Evolutionary conservation across 1,140 invertebrate genomes (phyloP).

Genomic region (Solen grandis): DNA sequence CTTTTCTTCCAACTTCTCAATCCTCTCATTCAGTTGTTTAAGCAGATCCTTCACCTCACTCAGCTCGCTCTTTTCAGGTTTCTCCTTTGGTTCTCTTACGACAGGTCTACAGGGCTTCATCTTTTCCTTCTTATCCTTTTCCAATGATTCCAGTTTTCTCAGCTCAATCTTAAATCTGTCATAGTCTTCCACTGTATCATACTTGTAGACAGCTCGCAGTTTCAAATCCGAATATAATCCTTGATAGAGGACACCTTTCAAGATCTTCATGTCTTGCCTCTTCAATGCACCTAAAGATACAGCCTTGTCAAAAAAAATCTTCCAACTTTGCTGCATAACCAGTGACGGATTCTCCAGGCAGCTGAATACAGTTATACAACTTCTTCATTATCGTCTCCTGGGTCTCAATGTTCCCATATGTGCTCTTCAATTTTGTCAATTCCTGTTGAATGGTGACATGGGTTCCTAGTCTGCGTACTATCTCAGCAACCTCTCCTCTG

Average conservation of each 20-base stretch:
- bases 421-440: constrained; percentile 6
- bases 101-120: not conserved
- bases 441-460: not conserved
- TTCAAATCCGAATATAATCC: not conserved
- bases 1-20: constrained; percentile 1
- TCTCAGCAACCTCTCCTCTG: not conserved
- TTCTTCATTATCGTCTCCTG: not conserved
- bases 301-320: constrained; percentile 17
- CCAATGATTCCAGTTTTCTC: too few relatives aligned
- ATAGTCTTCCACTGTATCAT: not conserved
- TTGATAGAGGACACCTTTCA: too few relatives aligned
- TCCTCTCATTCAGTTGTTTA: not conserved
- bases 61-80: not conserved
- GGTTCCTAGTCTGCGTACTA: constrained; percentile 1
- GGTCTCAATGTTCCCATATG: constrained; percentile 7
- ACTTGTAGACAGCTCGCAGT: not conserved
- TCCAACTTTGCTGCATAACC: constrained; percentile 4
- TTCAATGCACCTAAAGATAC: not conserved
- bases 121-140: too few relatives aligned
- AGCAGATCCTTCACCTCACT: not conserved
- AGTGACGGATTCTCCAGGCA: not conserved
- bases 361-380: constrained; percentile 8
- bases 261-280: not conserved
- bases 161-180: too few relatives aligned
- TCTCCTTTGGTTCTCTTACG: constrained; percentile 8